A percentile compares a stretch with the other conserved stretches of the same genome.
Conservation (phyloP, 2,113 vertebrate genomes). For the Perccottus glenii region DNA sequence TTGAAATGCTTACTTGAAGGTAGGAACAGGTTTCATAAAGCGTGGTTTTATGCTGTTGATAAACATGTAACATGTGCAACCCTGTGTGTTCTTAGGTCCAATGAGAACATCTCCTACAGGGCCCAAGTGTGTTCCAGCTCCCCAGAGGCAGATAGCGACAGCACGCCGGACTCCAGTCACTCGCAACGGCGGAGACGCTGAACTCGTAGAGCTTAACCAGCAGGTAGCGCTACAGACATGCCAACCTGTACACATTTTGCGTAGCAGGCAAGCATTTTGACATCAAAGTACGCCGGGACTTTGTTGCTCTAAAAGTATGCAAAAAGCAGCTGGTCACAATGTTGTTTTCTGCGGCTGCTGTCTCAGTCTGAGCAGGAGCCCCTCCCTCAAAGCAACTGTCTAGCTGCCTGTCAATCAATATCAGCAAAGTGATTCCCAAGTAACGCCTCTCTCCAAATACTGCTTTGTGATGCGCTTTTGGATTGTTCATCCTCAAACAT, state of each 20-base stretch:
- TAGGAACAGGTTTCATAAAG: neutral
- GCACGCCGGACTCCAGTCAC: conserved; percentile 77
- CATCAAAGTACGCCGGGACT: too few relatives aligned
- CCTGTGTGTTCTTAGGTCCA: conserved; percentile 76
- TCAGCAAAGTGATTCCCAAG: too few relatives aligned
- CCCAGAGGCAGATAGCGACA: conserved; percentile 78
- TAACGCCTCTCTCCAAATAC: too few relatives aligned
- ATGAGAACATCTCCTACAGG: conserved; percentile 92
- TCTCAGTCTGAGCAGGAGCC: too few relatives aligned
- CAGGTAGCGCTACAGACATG: conserved; percentile 79
- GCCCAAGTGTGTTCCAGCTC: conserved; percentile 84
- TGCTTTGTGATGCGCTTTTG: too few relatives aligned
- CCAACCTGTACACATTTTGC: neutral
- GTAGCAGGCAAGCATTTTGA: too few relatives aligned
- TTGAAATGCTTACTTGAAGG: neutral
- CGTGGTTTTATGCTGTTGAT: neutral
- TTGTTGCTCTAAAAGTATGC: too few relatives aligned
- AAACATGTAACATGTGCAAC: conserved; percentile 1
- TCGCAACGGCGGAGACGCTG: conserved; percentile 85
- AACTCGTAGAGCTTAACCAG: conserved; percentile 91
- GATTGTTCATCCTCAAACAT: too few relatives aligned
- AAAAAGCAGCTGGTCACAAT: too few relatives aligned
- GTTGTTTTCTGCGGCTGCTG: too few relatives aligned
- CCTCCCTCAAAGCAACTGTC: too few relatives aligned
- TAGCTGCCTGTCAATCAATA: too few relatives aligned